Evolutionary conservation across 2,797 vertebrate genomes (phyloP), one percentile per base, ranked within the genome.

Genomic region (Schizothorax lantsangensis): DNA sequence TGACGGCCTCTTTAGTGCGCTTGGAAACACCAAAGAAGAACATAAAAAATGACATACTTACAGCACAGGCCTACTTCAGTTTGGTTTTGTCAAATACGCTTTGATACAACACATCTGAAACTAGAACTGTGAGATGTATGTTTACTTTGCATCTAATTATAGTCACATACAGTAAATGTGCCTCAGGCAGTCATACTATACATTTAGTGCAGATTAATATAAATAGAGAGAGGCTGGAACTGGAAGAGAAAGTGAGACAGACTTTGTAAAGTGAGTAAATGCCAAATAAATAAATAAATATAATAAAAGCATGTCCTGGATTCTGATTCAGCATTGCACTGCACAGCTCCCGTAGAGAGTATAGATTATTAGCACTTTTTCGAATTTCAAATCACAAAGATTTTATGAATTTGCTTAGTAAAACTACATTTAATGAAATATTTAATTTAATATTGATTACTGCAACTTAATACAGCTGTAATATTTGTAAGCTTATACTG

Each of bases 1-100:
- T 89, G 91, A 90, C 83, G 90, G 54, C 23, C 88, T 91, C 92
- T 81, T 84, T 84, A 68, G 59, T 66, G 12, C 6, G 15, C 10
- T 77, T 66, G 59, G 83, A 84, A 52, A 77, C 78, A 47, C 17
- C 57, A 80, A 43, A 80, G 78, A 80, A 47, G 30, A 62, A 59
- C 26, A 75, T 38, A 19, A 52, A 64, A 84, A 47, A 47, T 49
- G 57, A 84, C 83, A 84, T 75, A 75, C 26, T 84, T 84, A 77
- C 73, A 66, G 83, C 49, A 84, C 2, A 59, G 72, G 23, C 59
- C 5, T 19, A 47, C 72, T 38, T 77, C 21, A 83, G n/a, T 30
- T 59, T n/a, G 59, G n/a, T 62, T n/a, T 62, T 30, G 81, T 43
- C 68, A 21, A 10, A 69, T 19, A 68, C 1, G 5, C 15, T 52